Base-by-base conservation (phyloP, 2,113 vertebrate species). In the Pitta sordida region DNA sequence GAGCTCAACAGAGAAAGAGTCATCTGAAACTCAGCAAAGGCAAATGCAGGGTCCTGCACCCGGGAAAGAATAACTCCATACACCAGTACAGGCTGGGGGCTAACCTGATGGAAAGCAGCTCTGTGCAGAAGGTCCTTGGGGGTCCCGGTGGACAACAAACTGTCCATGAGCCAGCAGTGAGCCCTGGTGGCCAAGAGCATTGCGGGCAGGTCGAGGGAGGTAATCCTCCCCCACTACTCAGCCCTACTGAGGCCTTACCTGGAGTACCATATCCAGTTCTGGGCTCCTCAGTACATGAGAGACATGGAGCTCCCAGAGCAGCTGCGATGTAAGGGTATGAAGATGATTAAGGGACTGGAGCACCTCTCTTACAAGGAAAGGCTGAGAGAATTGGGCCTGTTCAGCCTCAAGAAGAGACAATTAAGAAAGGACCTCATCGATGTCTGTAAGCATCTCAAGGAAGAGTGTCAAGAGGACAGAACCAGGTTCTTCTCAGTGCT, bases 361-460 rank as follows among this genome's bases (percentile, higher is more conserved):
- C 34, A 75, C 9, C 46, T 68, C 26, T 53, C 10, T 69, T 41
- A 36, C 9, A 41, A 69, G 21, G 10, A 55, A 62, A 76, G 22
- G 55, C 16, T 68, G 39, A 76, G 30, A 30, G 30, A 53, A 34
- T 8, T 55, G 55, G 4, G 34, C 17, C 48, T 55, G 34, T 36
- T 76, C 62, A 76, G 69, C 4, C 24, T 75, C 1, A 2, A 53
- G 60, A 62, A 62, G 62, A 60, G 78, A 75, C 0, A 0, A 27
- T 26, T 56, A 51, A 64, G 32, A 49, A 7, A 15, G 9, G 9
- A 43, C 8, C 8, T 24, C 62, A 36, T 46, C 30, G 13, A 6
- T 48, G 17, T 36, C 29, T 26, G 0, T 0, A 0, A 82, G 29
- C 11, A 46, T 39, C 37, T 46, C 7, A 53, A 53, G 11, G 55